Evolutionary conservation across 2,797 vertebrate species (phyloP), one percentile per base, ranked within the genome.

Genomic region (Orestias chungarensis): DNA sequence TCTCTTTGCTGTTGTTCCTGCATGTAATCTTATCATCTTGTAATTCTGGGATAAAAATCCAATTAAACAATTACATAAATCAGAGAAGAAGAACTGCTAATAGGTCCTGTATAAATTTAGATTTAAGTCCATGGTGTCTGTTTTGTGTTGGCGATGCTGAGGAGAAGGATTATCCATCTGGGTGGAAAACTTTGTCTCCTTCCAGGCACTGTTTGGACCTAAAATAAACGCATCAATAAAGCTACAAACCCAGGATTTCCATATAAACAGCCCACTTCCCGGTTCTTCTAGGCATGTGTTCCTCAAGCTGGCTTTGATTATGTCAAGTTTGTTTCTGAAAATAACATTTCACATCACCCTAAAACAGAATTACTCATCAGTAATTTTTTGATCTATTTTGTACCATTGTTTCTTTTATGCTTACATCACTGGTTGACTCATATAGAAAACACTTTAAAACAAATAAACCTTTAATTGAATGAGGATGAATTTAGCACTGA

Each of bases 131-230:
- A 25, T 46, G 12, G 61, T 5, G 15, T 57, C 78, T 42, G 64
- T 40, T 59, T 66, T 76, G 73, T 82, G 75, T 82, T 78, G 46
- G 43, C 46, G n/a, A 81, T 64, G 71, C 2, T 42, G 71, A 54
- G 23, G 17, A 31, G 27, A 71, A 47, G 66, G 71, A 20, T 40
- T 81, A 86, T 83, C 83, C 83, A 81, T 82, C 77, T 29, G 79
- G 85, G 77, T 78, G 72, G 71, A 79, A 82, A 75, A 64, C 29
- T 31, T 47, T 57, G 43, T 80, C 40, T 43, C 23, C 40, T 64
- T 68, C 35, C 66, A 81, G 29, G 31, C 18, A 44, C 0, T 55
- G 72, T 82, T 83, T 77, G 59, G 68, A 66, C 55, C 55, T 49
- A 61, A 77, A 80, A 82, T 77, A 65, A 50, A 68, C 47, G 0